These are phyloP conservation scores for Helicolenus hilgendorfi DNA, from an alignment of 2,797 vertebrate species.

Conservation along the genomic window DNA sequence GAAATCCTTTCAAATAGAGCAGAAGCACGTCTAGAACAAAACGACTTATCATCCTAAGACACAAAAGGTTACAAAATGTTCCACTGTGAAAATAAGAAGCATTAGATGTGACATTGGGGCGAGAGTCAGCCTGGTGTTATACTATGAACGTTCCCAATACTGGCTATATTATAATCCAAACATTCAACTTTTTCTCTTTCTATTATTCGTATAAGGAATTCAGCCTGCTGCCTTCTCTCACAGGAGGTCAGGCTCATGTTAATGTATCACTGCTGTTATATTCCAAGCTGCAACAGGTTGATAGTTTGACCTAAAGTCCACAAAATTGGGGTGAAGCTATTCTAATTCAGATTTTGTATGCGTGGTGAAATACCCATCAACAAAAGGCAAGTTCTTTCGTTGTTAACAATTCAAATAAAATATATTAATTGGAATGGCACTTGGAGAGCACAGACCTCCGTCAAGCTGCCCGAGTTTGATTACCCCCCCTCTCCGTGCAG, in stretches of 20 bases:
- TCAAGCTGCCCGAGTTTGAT: too few species aligned
- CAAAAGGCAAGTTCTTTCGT: not conserved
- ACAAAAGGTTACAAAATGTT: not conserved
- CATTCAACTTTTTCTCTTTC: not conserved
- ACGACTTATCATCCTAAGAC: not conserved
- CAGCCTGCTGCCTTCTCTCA: not conserved
- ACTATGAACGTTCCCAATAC: conserved; percentile 6
- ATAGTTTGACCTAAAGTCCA: not conserved
- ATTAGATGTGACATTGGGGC: not conserved
- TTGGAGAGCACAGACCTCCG: too few species aligned
- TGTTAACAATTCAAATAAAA: not conserved
- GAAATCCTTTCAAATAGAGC: conserved; percentile 23
- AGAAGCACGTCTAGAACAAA: not conserved
- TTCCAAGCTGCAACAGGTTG: conserved; percentile 9
- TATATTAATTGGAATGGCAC: not conserved
- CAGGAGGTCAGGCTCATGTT: conserved; percentile 30
- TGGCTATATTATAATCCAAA: not conserved
- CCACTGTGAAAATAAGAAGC: conserved; percentile 1
- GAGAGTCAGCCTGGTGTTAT: not conserved
- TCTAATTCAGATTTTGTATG: conserved; percentile 22
- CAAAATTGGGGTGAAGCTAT: conserved; percentile 12
- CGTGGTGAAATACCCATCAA: not conserved
- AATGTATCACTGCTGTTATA: conserved; percentile 29
- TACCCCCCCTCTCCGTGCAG: too few species aligned
- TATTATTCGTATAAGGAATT: conserved; percentile 18